Evolutionary conservation across 2,113 vertebrate genomes (phyloP).

Genomic region (Xiphorhynchus elegans): DNA sequence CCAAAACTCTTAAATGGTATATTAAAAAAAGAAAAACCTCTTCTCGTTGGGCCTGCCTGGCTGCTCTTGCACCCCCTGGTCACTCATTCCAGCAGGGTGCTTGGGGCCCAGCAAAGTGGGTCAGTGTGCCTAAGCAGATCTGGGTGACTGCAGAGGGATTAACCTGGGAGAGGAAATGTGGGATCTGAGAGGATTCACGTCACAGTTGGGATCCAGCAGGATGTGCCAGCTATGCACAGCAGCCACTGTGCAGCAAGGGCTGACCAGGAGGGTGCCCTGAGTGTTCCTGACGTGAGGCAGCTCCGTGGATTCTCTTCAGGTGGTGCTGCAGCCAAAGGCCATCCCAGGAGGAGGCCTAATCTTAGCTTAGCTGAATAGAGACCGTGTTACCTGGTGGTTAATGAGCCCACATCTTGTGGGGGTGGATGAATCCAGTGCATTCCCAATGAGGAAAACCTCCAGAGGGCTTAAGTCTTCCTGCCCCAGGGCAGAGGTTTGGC

Average conservation of each 20-base stretch:
- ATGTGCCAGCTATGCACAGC: not conserved
- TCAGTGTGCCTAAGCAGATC: not conserved
- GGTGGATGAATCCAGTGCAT: not conserved
- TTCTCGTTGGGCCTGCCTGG: not conserved
- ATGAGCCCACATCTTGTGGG: not conserved
- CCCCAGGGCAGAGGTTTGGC: not conserved
- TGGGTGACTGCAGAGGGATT: slow-evolving; percentile 21
- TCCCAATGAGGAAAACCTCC: not conserved
- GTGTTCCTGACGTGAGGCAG: not conserved
- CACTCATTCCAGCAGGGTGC: not conserved
- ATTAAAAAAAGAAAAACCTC: not conserved
- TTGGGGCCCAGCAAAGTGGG: not conserved
- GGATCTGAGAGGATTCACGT: not conserved
- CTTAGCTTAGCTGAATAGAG: not conserved
- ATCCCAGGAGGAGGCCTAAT: not conserved
- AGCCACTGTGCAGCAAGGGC: not conserved
- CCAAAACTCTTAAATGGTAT: slow-evolving; percentile 2
- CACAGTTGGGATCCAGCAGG: not conserved
- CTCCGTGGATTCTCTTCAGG: not conserved
- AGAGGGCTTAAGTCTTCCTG: not conserved
- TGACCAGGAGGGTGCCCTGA: not conserved
- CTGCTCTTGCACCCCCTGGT: not conserved
- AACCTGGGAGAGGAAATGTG: not conserved
- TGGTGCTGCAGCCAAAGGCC: not conserved
- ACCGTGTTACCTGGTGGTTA: fast-evolving